Evolutionary conservation across 2,113 vertebrate species (phyloP).

Genomic region (Sylvietta virens): DNA sequence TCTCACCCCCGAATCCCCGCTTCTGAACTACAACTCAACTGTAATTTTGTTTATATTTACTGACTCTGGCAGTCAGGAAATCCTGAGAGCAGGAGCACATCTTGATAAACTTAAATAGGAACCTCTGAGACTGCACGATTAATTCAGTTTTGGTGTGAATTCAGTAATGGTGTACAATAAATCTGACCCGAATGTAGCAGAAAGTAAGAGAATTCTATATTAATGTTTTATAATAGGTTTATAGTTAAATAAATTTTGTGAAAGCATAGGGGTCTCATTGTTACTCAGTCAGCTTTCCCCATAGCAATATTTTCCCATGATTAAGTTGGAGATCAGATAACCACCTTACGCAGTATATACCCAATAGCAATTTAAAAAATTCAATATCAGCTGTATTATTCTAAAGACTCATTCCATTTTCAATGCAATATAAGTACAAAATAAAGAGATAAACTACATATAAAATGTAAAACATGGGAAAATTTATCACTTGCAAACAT

Average conservation of each 20-base stretch:
- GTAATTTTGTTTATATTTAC: background rate
- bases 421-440: slow-evolving; percentile 64
- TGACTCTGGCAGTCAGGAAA: background rate
- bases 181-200: slow-evolving; percentile 52
- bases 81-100: background rate
- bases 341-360: slow-evolving; percentile 53
- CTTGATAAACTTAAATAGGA: slow-evolving; percentile 31
- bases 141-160: slow-evolving; percentile 18
- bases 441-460: slow-evolving; percentile 73
- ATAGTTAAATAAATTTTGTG: slow-evolving; percentile 72
- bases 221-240: slow-evolving; percentile 66
- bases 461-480: slow-evolving; percentile 67
- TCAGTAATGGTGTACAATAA: slow-evolving; percentile 46
- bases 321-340: slow-evolving; percentile 72
- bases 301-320: slow-evolving; percentile 65
- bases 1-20: background rate
- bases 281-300: slow-evolving; percentile 56
- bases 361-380: slow-evolving; percentile 70
- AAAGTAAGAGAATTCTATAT: slow-evolving; percentile 61
- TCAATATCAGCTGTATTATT: slow-evolving; percentile 67
- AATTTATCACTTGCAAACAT: slow-evolving; percentile 70
- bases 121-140: background rate
- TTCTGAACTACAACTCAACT: background rate
- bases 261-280: slow-evolving; percentile 61
- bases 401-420: slow-evolving; percentile 64